Percentiles rank a stretch among this genome's conserved stretches.
phyloP scores from a whole-genome alignment of 2,797 vertebrate genomes.

The Ctenopoma multispine region DNA sequence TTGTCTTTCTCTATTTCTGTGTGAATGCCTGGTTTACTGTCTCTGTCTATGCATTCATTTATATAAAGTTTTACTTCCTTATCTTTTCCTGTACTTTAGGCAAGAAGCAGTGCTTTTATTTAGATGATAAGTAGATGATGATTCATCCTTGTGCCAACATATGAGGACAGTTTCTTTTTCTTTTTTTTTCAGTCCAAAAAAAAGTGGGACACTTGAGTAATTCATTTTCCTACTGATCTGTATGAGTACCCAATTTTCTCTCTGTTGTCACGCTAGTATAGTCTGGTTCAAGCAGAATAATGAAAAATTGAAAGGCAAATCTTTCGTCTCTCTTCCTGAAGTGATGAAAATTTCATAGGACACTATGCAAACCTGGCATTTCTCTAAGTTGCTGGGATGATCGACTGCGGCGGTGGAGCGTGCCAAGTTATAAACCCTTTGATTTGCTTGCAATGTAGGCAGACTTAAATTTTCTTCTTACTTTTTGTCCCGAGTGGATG shows the following conservation, averaged over 20 bases:
- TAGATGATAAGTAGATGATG: constrained; percentile 54
- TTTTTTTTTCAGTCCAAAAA: constrained; percentile 3
- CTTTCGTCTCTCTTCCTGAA: constrained; percentile 70
- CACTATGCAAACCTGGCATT: constrained; percentile 73
- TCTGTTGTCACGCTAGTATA: constrained; percentile 64
- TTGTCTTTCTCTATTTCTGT: constrained; percentile 14
- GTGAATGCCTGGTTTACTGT: not conserved
- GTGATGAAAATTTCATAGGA: constrained; percentile 84
- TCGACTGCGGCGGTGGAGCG: constrained; percentile 36
- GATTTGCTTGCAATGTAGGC: constrained; percentile 54
- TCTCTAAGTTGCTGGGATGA: constrained; percentile 56
- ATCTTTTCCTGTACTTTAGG: constrained; percentile 5
- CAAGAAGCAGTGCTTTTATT: constrained; percentile 44
- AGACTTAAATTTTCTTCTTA: constrained; percentile 17
- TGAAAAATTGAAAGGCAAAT: constrained; percentile 81
- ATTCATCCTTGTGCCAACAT: constrained; percentile 40
- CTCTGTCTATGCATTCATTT: constrained; percentile 12
- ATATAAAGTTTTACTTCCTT: constrained; percentile 9
- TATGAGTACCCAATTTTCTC: constrained; percentile 56
- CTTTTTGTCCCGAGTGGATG: constrained; percentile 2
- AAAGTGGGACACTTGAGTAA: constrained; percentile 62
- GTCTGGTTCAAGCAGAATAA: constrained; percentile 75
- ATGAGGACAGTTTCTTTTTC: constrained; percentile 13
- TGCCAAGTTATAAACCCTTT: constrained; percentile 45
- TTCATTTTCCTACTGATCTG: constrained; percentile 56